Conservation (phyloP, 1,140 invertebrate genomes). For the Metaphire vulgaris region DNA sequence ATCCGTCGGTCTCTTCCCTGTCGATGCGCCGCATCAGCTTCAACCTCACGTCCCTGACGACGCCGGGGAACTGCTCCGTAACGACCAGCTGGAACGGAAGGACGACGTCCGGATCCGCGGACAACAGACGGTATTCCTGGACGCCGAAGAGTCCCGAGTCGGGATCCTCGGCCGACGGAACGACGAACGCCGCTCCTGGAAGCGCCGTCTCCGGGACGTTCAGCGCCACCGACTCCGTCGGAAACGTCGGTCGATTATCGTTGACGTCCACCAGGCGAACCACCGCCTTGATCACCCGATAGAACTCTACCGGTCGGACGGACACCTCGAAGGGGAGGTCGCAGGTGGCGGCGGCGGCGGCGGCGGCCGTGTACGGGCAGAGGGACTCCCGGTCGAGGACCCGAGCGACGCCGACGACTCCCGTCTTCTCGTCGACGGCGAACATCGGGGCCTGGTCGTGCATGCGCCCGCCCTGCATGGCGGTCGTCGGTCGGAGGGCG, state of each 20-base stretch:
- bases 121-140: slow-evolving; percentile 17
- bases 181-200: slow-evolving; percentile 1
- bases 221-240: slow-evolving; percentile 5
- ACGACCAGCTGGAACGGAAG: slow-evolving; percentile 20
- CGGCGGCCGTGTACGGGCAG: slow-evolving; percentile 5
- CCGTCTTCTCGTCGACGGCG: slow-evolving; percentile 15
- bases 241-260: slow-evolving; percentile 26
- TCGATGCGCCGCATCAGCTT: slow-evolving; percentile 14
- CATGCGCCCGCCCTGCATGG: too few relatives aligned
- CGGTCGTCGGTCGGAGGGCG: background rate
- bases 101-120: slow-evolving; percentile 9
- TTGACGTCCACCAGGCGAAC: slow-evolving; percentile 29
- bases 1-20: slow-evolving; percentile 18
- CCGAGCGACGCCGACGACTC: slow-evolving; percentile 13
- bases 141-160: slow-evolving; percentile 21
- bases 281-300: slow-evolving; percentile 13
- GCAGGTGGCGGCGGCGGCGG: too few relatives aligned
- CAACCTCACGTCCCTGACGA: slow-evolving; percentile 11
- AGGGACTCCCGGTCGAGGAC: slow-evolving; percentile 24
- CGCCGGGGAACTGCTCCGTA: background rate
- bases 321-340: slow-evolving; percentile 15
- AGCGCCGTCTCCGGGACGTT: slow-evolving; percentile 18
- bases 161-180: slow-evolving; percentile 25
- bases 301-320: slow-evolving; percentile 4
- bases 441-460: slow-evolving; percentile 6